These are phyloP conservation scores for Eilema sororculum DNA, from an alignment of 2,888 invertebrate species.

Conservation along the genomic window DNA sequence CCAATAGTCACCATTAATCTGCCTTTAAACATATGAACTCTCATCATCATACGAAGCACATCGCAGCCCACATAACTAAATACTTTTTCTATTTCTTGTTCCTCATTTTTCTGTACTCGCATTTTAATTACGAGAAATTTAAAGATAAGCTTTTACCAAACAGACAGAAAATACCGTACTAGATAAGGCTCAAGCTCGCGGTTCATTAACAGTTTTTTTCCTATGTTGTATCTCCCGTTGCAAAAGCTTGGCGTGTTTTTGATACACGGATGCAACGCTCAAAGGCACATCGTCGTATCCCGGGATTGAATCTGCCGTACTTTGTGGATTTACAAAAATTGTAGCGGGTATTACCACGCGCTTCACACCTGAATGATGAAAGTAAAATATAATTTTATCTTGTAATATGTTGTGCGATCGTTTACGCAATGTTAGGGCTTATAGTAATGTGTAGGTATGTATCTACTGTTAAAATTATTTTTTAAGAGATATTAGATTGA, in stretches of 20 bases:
- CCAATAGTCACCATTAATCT: too few species aligned
- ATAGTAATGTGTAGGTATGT: too few species aligned
- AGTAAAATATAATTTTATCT: constrained; percentile 46
- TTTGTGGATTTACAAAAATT: constrained; percentile 74
- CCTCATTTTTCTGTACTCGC: not conserved
- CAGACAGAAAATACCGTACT: not conserved
- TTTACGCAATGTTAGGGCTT: constrained; percentile 20
- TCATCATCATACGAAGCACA: too few species aligned
- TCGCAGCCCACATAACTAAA: not conserved
- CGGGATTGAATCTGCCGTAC: constrained; percentile 63
- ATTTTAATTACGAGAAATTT: not conserved
- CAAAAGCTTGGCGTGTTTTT: constrained; percentile 54
- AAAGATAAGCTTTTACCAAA: not conserved
- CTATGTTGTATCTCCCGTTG: constrained; percentile 48
- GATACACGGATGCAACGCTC: constrained; percentile 61
- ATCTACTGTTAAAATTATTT: too few species aligned
- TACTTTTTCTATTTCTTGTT: not conserved
- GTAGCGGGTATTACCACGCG: constrained; percentile 56
- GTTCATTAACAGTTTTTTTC: constrained; percentile 57
- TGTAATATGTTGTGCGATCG: constrained; percentile 33
- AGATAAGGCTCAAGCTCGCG: constrained; percentile 9
- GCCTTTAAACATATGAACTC: too few species aligned
- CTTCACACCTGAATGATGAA: constrained; percentile 53
- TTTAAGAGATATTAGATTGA: too few species aligned
- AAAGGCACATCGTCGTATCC: constrained; percentile 65